Conservation (phyloP, 2,113 vertebrate genomes). For the Puma concolor region DNA sequence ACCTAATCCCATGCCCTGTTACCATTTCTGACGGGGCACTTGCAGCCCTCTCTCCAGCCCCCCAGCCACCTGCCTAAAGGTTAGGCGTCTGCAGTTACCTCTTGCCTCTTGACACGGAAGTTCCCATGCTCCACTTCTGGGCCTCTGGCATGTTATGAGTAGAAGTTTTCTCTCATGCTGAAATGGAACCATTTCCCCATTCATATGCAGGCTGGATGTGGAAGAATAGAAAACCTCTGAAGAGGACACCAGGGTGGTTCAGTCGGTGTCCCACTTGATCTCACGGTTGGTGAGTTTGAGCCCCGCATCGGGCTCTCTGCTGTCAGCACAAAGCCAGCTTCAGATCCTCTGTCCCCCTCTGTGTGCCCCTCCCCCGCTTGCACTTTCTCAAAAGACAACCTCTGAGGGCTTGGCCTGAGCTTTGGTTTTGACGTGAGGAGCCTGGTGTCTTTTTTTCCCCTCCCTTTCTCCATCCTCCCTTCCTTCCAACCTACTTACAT, state of each 20-base stretch:
- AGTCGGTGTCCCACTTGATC: no score
- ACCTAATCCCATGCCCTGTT: no score
- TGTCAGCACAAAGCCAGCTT: no score
- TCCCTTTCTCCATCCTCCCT: background rate
- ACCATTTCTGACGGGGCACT: no score
- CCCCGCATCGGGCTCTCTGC: no score
- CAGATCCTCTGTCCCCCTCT: no score
- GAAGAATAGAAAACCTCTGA: background rate
- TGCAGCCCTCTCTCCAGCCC: no score
- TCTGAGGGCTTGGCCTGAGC: background rate
- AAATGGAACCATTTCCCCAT: background rate
- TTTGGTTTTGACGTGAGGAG: background rate
- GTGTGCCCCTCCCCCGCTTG: no score
- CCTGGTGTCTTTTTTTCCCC: background rate
- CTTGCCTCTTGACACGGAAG: background rate
- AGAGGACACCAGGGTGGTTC: no score
- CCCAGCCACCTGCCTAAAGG: accelerated
- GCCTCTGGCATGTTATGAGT: background rate
- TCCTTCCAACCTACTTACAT: background rate
- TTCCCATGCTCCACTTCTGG: background rate
- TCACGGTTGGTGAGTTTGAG: no score
- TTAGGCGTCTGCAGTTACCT: background rate
- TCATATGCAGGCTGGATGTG: background rate
- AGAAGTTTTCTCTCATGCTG: background rate
- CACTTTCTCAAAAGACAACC: background rate